These are phyloP conservation scores for Melanaphis sacchari DNA, from an alignment of 1,140 invertebrate genomes.

Conservation along the genomic window DNA sequence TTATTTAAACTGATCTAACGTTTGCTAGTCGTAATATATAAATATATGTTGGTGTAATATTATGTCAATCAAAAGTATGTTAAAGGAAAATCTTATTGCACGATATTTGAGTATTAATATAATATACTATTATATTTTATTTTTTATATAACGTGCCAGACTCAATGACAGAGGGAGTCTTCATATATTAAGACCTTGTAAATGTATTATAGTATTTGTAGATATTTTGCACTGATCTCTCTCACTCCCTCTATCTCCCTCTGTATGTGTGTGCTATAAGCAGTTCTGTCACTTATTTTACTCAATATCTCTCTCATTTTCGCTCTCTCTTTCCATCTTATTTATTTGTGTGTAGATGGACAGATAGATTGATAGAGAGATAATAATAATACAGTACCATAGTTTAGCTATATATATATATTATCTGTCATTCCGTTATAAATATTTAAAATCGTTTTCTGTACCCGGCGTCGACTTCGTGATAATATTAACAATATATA, in stretches of 20 bases:
- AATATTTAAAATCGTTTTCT: background rate
- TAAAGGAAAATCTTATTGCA: background rate
- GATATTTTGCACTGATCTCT: slow-evolving; percentile 56
- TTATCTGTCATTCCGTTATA: background rate
- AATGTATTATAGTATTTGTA: slow-evolving; percentile 38
- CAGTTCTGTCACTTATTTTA: background rate
- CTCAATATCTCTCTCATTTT: background rate
- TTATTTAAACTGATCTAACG: background rate
- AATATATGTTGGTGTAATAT: background rate
- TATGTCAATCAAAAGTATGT: slow-evolving; percentile 26
- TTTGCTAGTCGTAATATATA: slow-evolving; percentile 24
- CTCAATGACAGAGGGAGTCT: background rate
- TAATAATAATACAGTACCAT: background rate
- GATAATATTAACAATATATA: background rate
- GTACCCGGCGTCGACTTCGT: background rate
- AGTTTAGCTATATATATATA: background rate
- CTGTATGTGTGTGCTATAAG: background rate
- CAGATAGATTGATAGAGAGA: background rate
- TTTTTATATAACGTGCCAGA: background rate
- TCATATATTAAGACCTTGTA: slow-evolving; percentile 12
- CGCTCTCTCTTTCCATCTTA: background rate
- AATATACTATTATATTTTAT: background rate
- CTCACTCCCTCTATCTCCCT: too few relatives aligned
- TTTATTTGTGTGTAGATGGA: background rate
- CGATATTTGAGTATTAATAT: background rate